Evolutionary conservation across 2,113 vertebrate species (phyloP).

Genomic region (Peromyscus californicus): DNA sequence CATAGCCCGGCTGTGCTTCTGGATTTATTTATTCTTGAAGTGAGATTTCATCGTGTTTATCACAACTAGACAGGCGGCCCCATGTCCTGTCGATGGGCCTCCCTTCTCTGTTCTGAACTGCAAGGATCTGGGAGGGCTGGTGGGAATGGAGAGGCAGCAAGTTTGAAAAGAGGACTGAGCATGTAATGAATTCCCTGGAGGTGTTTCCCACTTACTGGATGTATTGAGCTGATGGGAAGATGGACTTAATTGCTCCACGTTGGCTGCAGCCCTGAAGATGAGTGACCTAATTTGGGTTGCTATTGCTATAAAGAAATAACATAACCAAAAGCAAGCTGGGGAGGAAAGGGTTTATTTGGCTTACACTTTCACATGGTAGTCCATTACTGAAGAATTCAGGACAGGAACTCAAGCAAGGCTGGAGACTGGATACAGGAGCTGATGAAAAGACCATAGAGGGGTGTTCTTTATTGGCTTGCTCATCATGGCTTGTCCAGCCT

Average conservation of each 20-base stretch:
- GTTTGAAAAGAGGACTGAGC: neutral
- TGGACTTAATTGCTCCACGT: neutral
- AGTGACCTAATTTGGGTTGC: neutral
- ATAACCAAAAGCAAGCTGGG: neutral
- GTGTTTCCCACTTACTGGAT: neutral
- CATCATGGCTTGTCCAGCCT: neutral
- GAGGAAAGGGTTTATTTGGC: neutral
- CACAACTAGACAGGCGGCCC: neutral
- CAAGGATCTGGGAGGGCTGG: neutral
- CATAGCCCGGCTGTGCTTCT: neutral
- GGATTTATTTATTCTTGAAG: slow-evolving; percentile 25
- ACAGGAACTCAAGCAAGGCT: neutral
- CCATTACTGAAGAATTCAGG: neutral
- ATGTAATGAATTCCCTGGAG: neutral
- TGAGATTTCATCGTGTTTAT: slow-evolving; percentile 19
- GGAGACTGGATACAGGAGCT: neutral
- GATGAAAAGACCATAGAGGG: neutral
- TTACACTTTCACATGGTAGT: neutral
- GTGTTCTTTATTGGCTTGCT: neutral
- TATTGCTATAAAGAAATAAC: no score
- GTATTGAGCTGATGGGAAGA: neutral
- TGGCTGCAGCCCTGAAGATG: neutral
- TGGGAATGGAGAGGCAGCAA: neutral
- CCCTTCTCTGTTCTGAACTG: slow-evolving; percentile 33
- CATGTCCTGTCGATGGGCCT: neutral